Conservation (phyloP, 2,797 vertebrate species). For the Molossus molossus region DNA sequence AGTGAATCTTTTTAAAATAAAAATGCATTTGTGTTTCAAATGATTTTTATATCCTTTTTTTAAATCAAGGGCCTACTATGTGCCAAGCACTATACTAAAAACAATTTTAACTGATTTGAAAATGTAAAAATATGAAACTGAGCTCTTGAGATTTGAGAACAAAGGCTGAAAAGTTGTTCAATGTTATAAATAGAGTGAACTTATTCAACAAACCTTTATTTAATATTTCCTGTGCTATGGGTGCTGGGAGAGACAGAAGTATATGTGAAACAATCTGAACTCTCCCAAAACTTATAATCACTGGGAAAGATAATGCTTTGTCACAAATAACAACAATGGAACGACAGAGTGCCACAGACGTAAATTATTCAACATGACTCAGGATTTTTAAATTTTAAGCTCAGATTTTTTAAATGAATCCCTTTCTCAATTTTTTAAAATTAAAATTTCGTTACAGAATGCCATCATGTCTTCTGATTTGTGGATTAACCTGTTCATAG, state of each 20-base stretch:
- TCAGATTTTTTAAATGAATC: slow-evolving; percentile 19
- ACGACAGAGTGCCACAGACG: neutral
- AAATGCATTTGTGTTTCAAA: slow-evolving; percentile 3
- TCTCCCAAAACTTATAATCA: neutral
- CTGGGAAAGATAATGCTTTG: neutral
- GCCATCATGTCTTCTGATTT: slow-evolving; percentile 22
- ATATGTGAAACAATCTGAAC: neutral
- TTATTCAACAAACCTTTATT: neutral
- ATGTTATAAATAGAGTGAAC: slow-evolving; percentile 19
- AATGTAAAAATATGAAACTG: slow-evolving; percentile 34
- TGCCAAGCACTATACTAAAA: neutral
- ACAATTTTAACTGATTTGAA: slow-evolving; percentile 53
- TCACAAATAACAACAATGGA: neutral
- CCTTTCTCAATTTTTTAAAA: neutral
- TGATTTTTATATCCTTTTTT: slow-evolving; percentile 50
- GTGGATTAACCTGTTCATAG: neutral
- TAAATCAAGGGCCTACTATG: neutral
- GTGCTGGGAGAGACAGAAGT: neutral
- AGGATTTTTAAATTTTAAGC: slow-evolving; percentile 15
- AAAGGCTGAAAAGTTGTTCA: neutral
- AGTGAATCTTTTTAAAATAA: neutral
- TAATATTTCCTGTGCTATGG: neutral
- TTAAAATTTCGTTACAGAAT: slow-evolving; percentile 39
- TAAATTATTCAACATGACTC: neutral
- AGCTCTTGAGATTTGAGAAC: slow-evolving; percentile 27